Evolutionary conservation across 2,888 invertebrate genomes (phyloP), one percentile per base, ranked within the genome.

Genomic region (Xylota sylvarum): DNA sequence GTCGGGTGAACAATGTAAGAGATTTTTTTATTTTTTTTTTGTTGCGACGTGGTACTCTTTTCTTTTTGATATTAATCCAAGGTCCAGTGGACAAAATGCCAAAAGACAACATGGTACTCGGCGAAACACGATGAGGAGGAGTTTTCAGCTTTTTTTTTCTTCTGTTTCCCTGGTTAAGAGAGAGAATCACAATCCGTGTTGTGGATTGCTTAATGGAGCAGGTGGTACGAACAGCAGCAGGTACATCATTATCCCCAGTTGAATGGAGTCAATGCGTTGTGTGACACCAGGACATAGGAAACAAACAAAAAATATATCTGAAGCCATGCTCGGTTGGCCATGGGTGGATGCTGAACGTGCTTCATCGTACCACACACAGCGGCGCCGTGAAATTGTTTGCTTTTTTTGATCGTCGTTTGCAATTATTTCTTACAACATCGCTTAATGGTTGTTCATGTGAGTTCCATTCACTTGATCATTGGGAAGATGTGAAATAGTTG

Each of bases 151-250:
- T 14, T 67, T 81, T 35, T 52, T 50, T 10, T 7, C 60, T 52
- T 14, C 48, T 30, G 7, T 17, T 52, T 35, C 40, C 56, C 50
- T 14, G 55, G 64, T 60, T 32, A 56, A 72, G 46, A 72, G 46
- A 72, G 72, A 67, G 77, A 82, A 82, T 78, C 86, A 86, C 81
- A 77, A 82, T 60, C 69, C 77, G 82, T 86, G 86, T 78, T 82
- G 81, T 86, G 82, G n/a, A n/a, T n/a, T 78, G 86, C 86, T 86
- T 86, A 86, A 86, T 86, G 86, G 86, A 86, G 82, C 86, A 86
- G 86, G 86, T 86, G 86, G 82, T 78, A 69, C 67, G 62, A 81
- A 70, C 81, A 81, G 74, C 78, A 86, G 82, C 86, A 86, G 86
- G 86, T 82, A 78, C 82, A 86, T 86, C 86, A 86, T 86, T 86